phyloP scores from a whole-genome alignment of 2,888 invertebrate species.

The Microplitis manilae region DNA sequence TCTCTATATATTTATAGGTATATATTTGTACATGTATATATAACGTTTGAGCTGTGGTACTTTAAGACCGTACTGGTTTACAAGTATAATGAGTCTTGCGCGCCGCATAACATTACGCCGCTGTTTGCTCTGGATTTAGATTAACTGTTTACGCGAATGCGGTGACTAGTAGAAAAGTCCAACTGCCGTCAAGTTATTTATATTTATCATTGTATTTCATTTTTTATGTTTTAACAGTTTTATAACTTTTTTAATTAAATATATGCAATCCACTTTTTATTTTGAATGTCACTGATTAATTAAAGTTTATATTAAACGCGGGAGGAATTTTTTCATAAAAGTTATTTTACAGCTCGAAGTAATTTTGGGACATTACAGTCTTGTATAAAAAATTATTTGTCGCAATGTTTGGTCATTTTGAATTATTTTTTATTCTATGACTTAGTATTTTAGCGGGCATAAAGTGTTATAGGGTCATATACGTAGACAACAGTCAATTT shows the following conservation, averaged over 20 bases:
- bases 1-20: constrained; percentile 19
- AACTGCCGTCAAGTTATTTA: not conserved
- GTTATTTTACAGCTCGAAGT: no score
- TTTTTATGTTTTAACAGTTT: not conserved
- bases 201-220: not conserved
- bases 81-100: constrained; percentile 72
- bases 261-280: not conserved
- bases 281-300: not conserved
- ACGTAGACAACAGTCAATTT: no score
- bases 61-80: constrained; percentile 64
- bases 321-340: no score
- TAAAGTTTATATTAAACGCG: no score
- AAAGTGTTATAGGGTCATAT: no score
- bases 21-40: constrained; percentile 36
- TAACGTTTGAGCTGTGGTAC: constrained; percentile 60
- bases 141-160: constrained; percentile 69
- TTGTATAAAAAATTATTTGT: no score
- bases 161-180: constrained; percentile 29
- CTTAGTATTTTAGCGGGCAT: no score
- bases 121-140: constrained; percentile 72
- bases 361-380: no score
- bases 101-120: constrained; percentile 71
- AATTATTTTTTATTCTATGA: no score
- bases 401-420: no score
- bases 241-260: not conserved